Percentiles rank a stretch among this genome's conserved stretches.
These are phyloP conservation scores for Pinctada fucata DNA, from an alignment of 2,888 invertebrate species.

Conservation along the genomic window DNA sequence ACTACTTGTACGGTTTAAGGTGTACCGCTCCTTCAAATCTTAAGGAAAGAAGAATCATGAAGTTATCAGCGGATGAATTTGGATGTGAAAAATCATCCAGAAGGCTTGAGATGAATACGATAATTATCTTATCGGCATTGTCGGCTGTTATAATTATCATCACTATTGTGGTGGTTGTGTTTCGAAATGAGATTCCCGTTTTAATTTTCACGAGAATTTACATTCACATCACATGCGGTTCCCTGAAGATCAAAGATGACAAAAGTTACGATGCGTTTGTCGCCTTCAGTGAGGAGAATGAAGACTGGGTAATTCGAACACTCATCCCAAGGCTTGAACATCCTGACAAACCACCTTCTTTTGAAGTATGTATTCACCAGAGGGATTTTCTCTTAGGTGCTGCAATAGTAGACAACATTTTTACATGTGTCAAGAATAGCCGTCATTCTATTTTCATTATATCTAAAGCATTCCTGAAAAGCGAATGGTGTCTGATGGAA, in stretches of 20 bases:
- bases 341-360: conserved; percentile 81
- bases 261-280: conserved; percentile 89
- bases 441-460: conserved; percentile 91
- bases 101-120: no score
- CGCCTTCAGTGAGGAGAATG: conserved; percentile 87
- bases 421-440: conserved; percentile 90
- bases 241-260: conserved; percentile 36
- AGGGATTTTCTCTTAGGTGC: conserved; percentile 67
- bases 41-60: no score
- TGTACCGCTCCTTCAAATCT: no score
- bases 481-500: conserved; percentile 93
- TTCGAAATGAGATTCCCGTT: conserved; percentile 52
- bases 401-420: conserved; percentile 88
- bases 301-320: conserved; percentile 90
- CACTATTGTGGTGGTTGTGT: conserved; percentile 25
- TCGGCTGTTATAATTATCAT: no score
- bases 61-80: no score
- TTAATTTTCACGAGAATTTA: conserved; percentile 52
- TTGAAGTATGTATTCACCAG: conserved; percentile 73
- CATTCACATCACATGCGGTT: conserved; percentile 48
- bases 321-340: conserved; percentile 88
- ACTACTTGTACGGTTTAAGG: no score
- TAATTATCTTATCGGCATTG: no score
- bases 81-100: no score
- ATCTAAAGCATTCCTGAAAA: conserved; percentile 92